Conservation (phyloP, 2,113 vertebrate genomes). For the Myodes glareolus region DNA sequence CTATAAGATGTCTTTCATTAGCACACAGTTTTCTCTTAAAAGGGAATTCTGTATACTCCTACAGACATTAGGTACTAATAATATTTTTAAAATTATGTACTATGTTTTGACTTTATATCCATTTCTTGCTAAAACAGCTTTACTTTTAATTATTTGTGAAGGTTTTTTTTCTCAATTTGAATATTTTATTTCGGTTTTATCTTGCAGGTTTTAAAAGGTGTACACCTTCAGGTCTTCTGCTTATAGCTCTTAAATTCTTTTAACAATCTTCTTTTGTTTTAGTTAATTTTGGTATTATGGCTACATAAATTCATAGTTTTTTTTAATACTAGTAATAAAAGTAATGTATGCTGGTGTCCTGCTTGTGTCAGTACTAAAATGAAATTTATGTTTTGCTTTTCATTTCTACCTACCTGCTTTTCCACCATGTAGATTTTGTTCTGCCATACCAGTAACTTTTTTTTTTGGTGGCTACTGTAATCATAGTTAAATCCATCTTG, state of each 20-base stretch:
- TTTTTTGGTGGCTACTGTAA: background rate
- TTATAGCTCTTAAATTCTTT: background rate
- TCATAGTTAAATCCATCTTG: background rate
- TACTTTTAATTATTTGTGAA: background rate
- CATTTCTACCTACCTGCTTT: background rate
- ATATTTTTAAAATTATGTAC: background rate
- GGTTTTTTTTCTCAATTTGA: conserved; percentile 14
- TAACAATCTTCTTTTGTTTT: background rate
- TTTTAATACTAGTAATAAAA: background rate
- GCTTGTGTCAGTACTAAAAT: background rate
- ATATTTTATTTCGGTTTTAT: conserved; percentile 1
- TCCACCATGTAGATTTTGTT: background rate
- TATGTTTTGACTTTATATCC: conserved; percentile 4
- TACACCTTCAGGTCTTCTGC: background rate
- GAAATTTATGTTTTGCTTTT: background rate
- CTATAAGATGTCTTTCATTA: background rate
- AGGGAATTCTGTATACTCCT: background rate
- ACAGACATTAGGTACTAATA: background rate
- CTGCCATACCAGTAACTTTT: background rate
- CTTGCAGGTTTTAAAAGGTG: background rate
- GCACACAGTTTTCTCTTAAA: conserved; percentile 12
- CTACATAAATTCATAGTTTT: background rate
- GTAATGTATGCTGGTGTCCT: background rate
- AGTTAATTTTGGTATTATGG: background rate
- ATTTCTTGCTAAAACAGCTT: conserved; percentile 29